phyloP scores from a whole-genome alignment of 2,888 invertebrate species.

The Ormia ochracea region DNA sequence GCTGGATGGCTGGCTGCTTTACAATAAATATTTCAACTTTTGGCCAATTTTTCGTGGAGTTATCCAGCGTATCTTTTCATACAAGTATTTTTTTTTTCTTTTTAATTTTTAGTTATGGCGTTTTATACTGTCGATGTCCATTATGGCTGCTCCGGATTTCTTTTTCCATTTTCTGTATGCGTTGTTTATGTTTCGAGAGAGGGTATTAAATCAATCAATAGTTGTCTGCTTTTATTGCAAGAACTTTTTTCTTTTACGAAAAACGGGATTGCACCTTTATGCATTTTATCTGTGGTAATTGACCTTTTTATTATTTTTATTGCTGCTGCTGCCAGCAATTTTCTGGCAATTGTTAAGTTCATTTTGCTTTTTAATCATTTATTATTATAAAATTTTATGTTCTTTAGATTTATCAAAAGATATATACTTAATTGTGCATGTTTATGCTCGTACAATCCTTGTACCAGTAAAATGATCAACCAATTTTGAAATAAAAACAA shows the following conservation, averaged over 20 bases:
- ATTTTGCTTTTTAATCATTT: not conserved
- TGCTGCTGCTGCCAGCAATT: slow-evolving; percentile 19
- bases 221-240: slow-evolving; percentile 31
- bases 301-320: slow-evolving; percentile 40
- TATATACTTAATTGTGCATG: no score
- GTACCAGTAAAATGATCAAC: no score
- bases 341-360: slow-evolving; percentile 19
- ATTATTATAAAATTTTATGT: slow-evolving; percentile 23
- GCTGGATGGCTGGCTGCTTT: no score
- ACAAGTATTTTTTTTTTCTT: not conserved
- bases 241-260: not conserved
- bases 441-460: no score
- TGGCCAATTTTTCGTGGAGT: slow-evolving; percentile 1
- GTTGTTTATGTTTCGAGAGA: slow-evolving; percentile 32
- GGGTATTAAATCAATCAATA: slow-evolving; percentile 45
- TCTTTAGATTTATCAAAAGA: no score
- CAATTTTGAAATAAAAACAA: no score
- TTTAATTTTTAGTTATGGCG: slow-evolving; percentile 49
- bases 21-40: not conserved
- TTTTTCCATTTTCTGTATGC: not conserved
- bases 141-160: slow-evolving; percentile 58
- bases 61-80: not conserved
- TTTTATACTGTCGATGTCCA: slow-evolving; percentile 54
- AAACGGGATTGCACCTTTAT: slow-evolving; percentile 26
- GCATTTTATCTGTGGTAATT: slow-evolving; percentile 43